Conservation (phyloP, 1,140 invertebrate genomes). For the Dendrolimus punctatus region DNA sequence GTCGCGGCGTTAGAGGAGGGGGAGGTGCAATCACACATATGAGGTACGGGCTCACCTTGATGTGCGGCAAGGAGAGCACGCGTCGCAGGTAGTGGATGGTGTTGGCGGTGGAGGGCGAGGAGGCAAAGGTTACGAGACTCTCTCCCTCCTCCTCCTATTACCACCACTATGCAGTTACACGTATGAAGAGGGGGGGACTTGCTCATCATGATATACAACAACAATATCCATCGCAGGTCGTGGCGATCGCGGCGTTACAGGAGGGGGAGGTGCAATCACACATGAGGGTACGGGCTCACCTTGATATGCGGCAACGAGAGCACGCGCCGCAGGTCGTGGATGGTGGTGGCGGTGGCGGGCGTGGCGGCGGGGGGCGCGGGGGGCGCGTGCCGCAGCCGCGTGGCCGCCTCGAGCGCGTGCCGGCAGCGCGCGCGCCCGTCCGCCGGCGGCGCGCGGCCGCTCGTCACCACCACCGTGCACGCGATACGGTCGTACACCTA, state of each 20-base stretch:
- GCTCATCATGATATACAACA: constrained; percentile 88
- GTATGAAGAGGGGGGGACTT: no score
- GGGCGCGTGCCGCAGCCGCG: constrained; percentile 83
- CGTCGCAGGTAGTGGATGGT: no score
- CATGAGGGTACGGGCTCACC: constrained; percentile 73
- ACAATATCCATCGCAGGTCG: constrained; percentile 83
- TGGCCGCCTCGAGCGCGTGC: constrained; percentile 81
- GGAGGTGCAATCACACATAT: no score
- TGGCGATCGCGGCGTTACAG: no score
- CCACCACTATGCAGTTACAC: no score
- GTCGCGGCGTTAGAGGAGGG: no score
- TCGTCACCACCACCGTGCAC: constrained; percentile 81
- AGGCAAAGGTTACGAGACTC: no score
- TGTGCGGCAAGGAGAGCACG: no score
- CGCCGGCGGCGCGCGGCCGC: constrained; percentile 80
- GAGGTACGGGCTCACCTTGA: constrained; percentile 74
- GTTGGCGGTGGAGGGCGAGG: no score
- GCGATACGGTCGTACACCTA: constrained; percentile 91
- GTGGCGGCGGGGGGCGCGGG: constrained; percentile 81
- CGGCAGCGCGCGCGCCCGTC: constrained; percentile 86
- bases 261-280: no score
- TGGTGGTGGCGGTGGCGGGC: constrained; percentile 40
- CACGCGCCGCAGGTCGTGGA: constrained; percentile 83
- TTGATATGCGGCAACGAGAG: constrained; percentile 88
- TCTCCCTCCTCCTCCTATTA: no score